Evolutionary conservation across 2,113 vertebrate species (phyloP), one percentile per base, ranked within the genome.

Genomic region (Malaclemys terrapin): DNA sequence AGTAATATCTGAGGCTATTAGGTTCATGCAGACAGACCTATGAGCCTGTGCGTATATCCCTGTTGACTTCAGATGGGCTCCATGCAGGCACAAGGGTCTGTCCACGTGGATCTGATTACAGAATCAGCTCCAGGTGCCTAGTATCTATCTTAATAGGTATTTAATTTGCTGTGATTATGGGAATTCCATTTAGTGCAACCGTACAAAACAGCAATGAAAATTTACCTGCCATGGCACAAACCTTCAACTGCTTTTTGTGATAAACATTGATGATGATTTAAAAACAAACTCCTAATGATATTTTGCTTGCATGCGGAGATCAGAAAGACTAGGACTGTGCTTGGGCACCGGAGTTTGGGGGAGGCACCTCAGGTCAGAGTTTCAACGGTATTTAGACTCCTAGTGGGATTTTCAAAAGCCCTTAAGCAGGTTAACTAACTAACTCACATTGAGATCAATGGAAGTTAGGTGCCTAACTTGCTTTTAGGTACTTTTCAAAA

Each of bases 101-200:
- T 27, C 75, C 42, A 45, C 45, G 10, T 1, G 1, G 84, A 3
- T 1, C n/a, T 72, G 0, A 17, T 22, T 35, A 35, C 27, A 31
- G 76, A 5, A 65, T 10, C 22, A 35, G 52, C 8, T 13, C 19
- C 0, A 0, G 0, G 0, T 62, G 38, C 8, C 78, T 47, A 47
- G 1, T 53, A 0, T 1, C 47, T 49, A 8, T 49, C 52, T 13
- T 5, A 49, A 0, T 0, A 10, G 25, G 8, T 12, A 17, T 16
- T 80, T 27, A 27, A 45, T 6, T 12, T 17, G 56, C 81, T 69
- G 45, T 12, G 53, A 56, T 10, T 20, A 76, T 35, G 7, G 45
- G 31, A 72, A 59, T 79, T 35, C 27, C 54, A 85, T 45, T 11
- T 53, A 4, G 45, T 29, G 17, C 80, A 42, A 59, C 79, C 56